A percentile compares a stretch with the other conserved stretches of the same genome.
phyloP scores from a whole-genome alignment of 2,797 vertebrate genomes.

The Argyrosomus regius region DNA sequence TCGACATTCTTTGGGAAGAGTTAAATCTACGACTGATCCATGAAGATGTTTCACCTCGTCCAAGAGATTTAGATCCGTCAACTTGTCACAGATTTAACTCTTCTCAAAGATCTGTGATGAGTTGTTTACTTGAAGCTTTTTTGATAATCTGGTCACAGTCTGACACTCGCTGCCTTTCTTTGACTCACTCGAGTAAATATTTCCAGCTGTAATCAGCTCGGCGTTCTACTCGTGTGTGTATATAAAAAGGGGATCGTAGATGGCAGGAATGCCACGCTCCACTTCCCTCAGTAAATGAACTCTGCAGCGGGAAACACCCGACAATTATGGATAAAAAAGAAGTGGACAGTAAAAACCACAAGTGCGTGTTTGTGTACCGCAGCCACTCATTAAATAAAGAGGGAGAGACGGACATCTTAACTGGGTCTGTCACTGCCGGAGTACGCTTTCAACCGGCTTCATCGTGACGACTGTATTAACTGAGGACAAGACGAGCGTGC shows the following conservation, averaged over 20 bases:
- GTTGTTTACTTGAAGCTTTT: too few relatives aligned
- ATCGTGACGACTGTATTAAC: not conserved
- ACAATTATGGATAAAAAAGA: not conserved
- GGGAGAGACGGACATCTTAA: not conserved
- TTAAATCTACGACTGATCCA: too few relatives aligned
- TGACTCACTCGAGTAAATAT: not conserved
- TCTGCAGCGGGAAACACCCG: not conserved
- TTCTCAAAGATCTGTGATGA: too few relatives aligned
- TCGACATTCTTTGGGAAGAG: too few relatives aligned
- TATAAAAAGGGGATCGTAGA: not conserved
- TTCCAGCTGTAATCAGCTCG: not conserved
- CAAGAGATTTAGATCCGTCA: too few relatives aligned
- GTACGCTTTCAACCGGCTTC: not conserved
- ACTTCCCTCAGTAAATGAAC: not conserved
- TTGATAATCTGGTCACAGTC: too few relatives aligned
- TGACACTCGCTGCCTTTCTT: too few relatives aligned
- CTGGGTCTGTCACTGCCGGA: not conserved
- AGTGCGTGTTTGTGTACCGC: not conserved
- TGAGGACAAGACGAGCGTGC: not conserved
- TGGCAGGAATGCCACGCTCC: not conserved
- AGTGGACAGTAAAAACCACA: not conserved
- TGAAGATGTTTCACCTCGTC: too few relatives aligned
- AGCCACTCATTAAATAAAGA: slow-evolving; percentile 5
- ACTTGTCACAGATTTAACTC: too few relatives aligned
- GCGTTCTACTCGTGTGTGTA: not conserved